Percentiles rank a stretch among this genome's conserved stretches.
phyloP scores from a whole-genome alignment of 2,888 invertebrate species.

The Andrena praecox region DNA sequence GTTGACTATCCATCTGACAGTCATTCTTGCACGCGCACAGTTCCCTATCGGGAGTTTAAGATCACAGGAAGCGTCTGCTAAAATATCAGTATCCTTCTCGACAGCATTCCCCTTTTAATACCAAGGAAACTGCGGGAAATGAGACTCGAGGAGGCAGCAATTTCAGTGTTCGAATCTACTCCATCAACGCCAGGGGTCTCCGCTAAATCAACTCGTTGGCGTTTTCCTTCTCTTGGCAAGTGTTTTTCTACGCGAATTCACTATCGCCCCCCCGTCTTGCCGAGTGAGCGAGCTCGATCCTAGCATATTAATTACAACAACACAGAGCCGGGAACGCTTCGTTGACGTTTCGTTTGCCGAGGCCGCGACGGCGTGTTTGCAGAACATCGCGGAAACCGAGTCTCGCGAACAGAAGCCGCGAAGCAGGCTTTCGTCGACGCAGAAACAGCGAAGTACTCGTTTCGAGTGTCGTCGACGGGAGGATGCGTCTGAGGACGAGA shows the following conservation, averaged over 20 bases:
- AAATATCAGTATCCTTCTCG: neutral
- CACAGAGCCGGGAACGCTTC: neutral
- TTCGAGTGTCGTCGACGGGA: neutral
- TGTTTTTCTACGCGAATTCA: slow-evolving; percentile 6
- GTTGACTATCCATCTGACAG: slow-evolving; percentile 15
- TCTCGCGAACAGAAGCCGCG: neutral
- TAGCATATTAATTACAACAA: slow-evolving; percentile 33
- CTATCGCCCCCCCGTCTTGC: neutral
- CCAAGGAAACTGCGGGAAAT: neutral
- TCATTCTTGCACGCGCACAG: neutral
- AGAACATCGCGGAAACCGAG: neutral
- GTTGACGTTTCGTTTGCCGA: neutral
- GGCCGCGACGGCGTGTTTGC: neutral
- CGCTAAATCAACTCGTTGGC: slow-evolving; percentile 4
- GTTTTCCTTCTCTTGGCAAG: slow-evolving; percentile 9
- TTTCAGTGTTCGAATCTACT: neutral
- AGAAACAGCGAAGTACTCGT: neutral
- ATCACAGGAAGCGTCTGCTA: neutral
- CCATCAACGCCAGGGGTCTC: neutral
- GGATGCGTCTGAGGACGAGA: neutral
- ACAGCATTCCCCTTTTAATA: neutral
- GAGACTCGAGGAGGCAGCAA: neutral
- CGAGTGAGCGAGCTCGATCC: neutral
- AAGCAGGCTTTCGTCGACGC: neutral
- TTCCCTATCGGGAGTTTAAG: too few species aligned